Evolutionary conservation across 2,888 invertebrate species (phyloP).

Genomic region (Argyra leucocephala): DNA sequence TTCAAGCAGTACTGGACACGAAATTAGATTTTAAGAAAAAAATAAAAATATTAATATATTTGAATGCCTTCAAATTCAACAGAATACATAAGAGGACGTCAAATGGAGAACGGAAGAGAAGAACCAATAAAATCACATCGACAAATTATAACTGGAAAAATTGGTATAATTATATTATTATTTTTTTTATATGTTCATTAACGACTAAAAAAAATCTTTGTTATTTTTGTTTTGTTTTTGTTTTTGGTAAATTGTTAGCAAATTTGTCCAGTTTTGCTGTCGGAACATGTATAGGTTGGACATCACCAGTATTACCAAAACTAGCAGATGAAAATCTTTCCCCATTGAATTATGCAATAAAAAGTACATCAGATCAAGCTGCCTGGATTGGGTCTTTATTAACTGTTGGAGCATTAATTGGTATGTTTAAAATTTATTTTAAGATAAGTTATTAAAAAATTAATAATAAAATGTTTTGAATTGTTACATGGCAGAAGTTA

Average conservation of each 20-base stretch:
- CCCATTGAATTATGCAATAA: conserved; percentile 40
- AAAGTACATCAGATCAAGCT: conserved; percentile 49
- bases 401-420: conserved; percentile 58
- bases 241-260: conserved; percentile 43
- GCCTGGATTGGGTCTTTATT: conserved; percentile 67
- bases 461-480: too few species aligned
- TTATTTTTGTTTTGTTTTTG: too few species aligned
- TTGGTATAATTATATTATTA: not conserved
- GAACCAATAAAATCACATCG: not conserved
- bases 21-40: too few species aligned
- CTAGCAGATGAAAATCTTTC: conserved; percentile 45
- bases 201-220: too few species aligned
- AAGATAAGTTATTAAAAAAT: too few species aligned
- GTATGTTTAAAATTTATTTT: conserved; percentile 39
- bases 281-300: conserved; percentile 64
- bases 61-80: not conserved
- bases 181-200: not conserved
- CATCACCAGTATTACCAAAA: conserved; percentile 59
- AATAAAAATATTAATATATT: not conserved
- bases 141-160: not conserved
- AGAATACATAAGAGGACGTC: not conserved
- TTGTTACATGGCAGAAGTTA: too few species aligned
- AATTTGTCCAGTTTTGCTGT: conserved; percentile 59
- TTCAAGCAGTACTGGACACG: too few species aligned
- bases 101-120: not conserved